phyloP scores from a whole-genome alignment of 2,113 vertebrate genomes.

The Eonycteris spelaea region DNA sequence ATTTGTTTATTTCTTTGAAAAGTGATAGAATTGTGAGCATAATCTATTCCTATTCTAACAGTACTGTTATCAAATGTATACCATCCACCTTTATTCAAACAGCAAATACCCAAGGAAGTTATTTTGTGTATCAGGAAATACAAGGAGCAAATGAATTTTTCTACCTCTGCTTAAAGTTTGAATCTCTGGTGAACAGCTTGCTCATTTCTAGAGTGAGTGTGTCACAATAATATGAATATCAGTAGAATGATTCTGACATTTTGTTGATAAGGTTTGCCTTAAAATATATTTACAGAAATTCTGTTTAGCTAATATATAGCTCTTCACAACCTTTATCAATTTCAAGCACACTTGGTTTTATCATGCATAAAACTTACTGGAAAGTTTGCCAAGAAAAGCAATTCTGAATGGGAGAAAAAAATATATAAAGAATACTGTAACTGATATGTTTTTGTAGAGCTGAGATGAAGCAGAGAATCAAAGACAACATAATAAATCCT shows the following conservation, averaged over 20 bases:
- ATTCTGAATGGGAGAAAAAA: slow-evolving; percentile 48
- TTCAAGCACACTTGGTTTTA: slow-evolving; percentile 73
- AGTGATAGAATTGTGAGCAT: neutral
- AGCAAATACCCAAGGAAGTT: slow-evolving; percentile 39
- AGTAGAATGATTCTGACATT: slow-evolving; percentile 75
- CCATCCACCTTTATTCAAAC: slow-evolving; percentile 56
- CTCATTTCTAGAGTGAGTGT: slow-evolving; percentile 51
- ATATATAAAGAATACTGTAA: slow-evolving; percentile 55
- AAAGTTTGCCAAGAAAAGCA: slow-evolving; percentile 66
- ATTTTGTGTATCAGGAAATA: slow-evolving; percentile 68
- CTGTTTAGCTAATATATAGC: slow-evolving; percentile 67
- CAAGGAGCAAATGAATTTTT: slow-evolving; percentile 52
- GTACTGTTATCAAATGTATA: slow-evolving; percentile 37
- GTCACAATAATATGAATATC: slow-evolving; percentile 53
- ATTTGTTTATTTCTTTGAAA: slow-evolving; percentile 2
- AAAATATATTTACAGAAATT: slow-evolving; percentile 77
- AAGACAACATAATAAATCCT: slow-evolving; percentile 61
- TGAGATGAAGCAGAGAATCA: slow-evolving; percentile 66
- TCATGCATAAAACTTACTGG: slow-evolving; percentile 70
- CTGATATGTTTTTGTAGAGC: slow-evolving; percentile 36
- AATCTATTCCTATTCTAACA: slow-evolving; percentile 24
- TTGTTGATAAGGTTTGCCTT: slow-evolving; percentile 78
- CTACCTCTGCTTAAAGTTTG: slow-evolving; percentile 50
- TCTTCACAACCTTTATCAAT: slow-evolving; percentile 77
- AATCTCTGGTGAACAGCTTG: slow-evolving; percentile 64